Percentiles rank a stretch among this genome's conserved stretches.
Evolutionary conservation across 2,797 vertebrate species (phyloP).

Genomic region (Loriculus beryllinus): DNA sequence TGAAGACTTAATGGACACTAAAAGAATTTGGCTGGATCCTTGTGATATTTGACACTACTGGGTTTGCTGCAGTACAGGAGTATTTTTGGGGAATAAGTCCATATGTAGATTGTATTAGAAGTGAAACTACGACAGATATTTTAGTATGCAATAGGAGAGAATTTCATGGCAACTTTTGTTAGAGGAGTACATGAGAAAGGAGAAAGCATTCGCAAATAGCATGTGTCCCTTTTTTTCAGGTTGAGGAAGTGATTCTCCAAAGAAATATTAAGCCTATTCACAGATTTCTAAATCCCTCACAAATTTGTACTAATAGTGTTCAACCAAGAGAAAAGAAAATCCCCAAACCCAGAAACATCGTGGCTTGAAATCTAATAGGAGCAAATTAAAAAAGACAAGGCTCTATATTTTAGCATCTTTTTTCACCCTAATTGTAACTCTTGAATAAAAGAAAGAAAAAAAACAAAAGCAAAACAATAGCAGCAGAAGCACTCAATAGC

Average conservation of each 20-base stretch:
- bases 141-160: background rate
- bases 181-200: background rate
- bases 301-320: background rate
- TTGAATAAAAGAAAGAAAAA: background rate
- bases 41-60: background rate
- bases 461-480: fast-evolving
- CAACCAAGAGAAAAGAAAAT: background rate
- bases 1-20: background rate
- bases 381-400: background rate
- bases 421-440: background rate
- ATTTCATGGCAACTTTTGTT: background rate
- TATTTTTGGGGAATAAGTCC: background rate
- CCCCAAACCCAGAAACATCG: background rate
- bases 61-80: background rate
- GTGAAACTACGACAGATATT: background rate
- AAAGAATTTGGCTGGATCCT: background rate
- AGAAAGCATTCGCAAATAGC: background rate
- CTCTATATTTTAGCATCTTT: background rate
- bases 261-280: background rate
- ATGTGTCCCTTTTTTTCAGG: fast-evolving
- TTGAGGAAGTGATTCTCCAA: background rate
- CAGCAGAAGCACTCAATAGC: background rate
- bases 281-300: background rate
- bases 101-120: background rate
- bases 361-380: background rate